Base-by-base conservation (phyloP, 2,113 vertebrate species). In the Entelurus aequoreus region DNA sequence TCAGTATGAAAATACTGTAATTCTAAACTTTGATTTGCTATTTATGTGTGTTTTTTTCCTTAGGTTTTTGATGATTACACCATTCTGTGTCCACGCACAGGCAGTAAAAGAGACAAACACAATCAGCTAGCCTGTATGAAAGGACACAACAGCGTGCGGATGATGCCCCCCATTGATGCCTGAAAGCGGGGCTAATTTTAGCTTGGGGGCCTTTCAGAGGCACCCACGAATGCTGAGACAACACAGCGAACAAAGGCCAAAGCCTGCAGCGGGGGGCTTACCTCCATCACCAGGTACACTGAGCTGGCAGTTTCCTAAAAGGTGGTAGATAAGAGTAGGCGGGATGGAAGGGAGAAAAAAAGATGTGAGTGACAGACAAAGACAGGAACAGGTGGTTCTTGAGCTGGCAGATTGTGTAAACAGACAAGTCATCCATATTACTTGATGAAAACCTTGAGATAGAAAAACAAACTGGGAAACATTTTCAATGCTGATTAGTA, bases 271-370 rank as follows among this genome's bases (percentile, higher is more conserved):
- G 7, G 4, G 42, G 42, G 56, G 64, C 95, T 94, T 87, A 98
- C 97, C 96, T 99, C 97, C 97, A 99, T 99, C 69, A 98, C 97
- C 88, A 99, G 90, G 79, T 97, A 98, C 82, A 98, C 95, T 4
- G 94, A 98, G 81, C 93, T 98, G 66, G 94, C 94, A 81, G 96
- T 90, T 79, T 99, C 97, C 97, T 99, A 74, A 48, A 84, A 73
- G 62, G 57, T 61, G 46, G 62, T 51, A 70, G 76, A 80, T 71
- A 78, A 74, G 66, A 62, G 64, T 5, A 9, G 36, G 47, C 14
- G 62, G 4, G 5, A 13, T 36, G 56, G 16, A 54, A 15, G 36
- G 11, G 72, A 75, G 85, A 84, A 72, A 76, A 8, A 90, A 46
- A 88, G 61, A 68, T n/a, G 68, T 72, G 60, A 71, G 62, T 47